Evolutionary conservation across 2,113 vertebrate species (phyloP).

Genomic region (Platichthys flesus): DNA sequence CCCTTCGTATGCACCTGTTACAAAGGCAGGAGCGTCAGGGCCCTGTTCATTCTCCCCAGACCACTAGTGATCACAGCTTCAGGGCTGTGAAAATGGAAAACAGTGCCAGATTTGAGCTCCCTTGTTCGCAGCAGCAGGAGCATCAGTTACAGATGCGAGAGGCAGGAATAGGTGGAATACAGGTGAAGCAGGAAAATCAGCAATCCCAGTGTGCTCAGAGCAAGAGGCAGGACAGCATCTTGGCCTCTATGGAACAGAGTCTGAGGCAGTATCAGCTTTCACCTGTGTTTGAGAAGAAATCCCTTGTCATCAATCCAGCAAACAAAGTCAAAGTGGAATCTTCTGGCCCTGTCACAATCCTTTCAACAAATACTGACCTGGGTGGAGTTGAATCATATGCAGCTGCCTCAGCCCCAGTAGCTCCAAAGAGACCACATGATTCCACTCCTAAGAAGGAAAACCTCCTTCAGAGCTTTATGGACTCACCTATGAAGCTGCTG

Average conservation of each 20-base stretch:
- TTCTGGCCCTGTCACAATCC: slow-evolving; percentile 87
- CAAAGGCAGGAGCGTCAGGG: slow-evolving; percentile 89
- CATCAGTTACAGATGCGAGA: slow-evolving; percentile 73
- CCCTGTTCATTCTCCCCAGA: slow-evolving; percentile 78
- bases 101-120: slow-evolving; percentile 75
- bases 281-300: slow-evolving; percentile 90
- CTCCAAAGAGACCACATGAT: slow-evolving; percentile 78
- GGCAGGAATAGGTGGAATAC: slow-evolving; percentile 72
- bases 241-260: slow-evolving; percentile 95
- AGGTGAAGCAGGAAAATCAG: slow-evolving; percentile 89
- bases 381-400: slow-evolving; percentile 64
- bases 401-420: slow-evolving; percentile 36
- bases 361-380: slow-evolving; percentile 84
- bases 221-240: slow-evolving; percentile 86
- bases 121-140: slow-evolving; percentile 72
- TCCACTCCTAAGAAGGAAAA: slow-evolving; percentile 90
- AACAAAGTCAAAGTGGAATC: slow-evolving; percentile 93
- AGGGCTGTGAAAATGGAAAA: slow-evolving; percentile 88
- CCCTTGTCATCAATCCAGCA: slow-evolving; percentile 86
- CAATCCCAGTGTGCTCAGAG: slow-evolving; percentile 79
- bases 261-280: slow-evolving; percentile 92
- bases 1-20: slow-evolving; percentile 90
- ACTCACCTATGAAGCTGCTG: slow-evolving; percentile 94
- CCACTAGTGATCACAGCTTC: slow-evolving; percentile 71
- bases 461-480: slow-evolving; percentile 90